These are phyloP conservation scores for Hartigia nigra DNA, from an alignment of 2,888 invertebrate species.

Conservation along the genomic window DNA sequence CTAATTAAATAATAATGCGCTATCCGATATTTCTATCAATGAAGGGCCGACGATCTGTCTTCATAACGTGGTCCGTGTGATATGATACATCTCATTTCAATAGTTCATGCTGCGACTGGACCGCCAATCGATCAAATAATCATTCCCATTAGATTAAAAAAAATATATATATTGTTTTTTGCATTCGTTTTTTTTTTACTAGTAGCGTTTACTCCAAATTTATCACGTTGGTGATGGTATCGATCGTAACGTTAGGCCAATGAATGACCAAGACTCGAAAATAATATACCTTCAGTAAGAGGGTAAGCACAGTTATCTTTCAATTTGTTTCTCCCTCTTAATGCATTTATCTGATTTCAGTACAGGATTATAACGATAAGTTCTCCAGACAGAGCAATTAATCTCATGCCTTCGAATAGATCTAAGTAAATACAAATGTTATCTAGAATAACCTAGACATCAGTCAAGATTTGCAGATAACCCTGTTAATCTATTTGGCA, in stretches of 20 bases:
- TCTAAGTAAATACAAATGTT: constrained; percentile 2
- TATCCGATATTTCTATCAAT: background rate
- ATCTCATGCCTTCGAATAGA: background rate
- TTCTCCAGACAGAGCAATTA: background rate
- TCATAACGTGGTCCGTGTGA: background rate
- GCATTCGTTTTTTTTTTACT: background rate
- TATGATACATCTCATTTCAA: background rate
- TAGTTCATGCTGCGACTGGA: background rate
- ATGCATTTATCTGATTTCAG: background rate
- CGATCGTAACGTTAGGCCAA: background rate
- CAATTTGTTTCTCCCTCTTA: background rate
- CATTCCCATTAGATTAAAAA: background rate
- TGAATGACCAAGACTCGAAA: background rate
- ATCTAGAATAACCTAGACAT: background rate
- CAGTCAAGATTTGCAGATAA: background rate
- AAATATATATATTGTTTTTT: background rate
- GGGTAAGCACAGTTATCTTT: background rate
- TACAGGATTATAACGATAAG: background rate
- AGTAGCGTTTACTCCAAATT: background rate
- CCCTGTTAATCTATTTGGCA: background rate
- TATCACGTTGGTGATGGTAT: background rate
- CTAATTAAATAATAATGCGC: constrained; percentile 4
- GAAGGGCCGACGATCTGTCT: background rate
- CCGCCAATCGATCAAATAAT: background rate
- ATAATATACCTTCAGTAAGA: background rate